phyloP scores from a whole-genome alignment of 1,140 invertebrate species.

The Propsilocerus akamusi region DNA sequence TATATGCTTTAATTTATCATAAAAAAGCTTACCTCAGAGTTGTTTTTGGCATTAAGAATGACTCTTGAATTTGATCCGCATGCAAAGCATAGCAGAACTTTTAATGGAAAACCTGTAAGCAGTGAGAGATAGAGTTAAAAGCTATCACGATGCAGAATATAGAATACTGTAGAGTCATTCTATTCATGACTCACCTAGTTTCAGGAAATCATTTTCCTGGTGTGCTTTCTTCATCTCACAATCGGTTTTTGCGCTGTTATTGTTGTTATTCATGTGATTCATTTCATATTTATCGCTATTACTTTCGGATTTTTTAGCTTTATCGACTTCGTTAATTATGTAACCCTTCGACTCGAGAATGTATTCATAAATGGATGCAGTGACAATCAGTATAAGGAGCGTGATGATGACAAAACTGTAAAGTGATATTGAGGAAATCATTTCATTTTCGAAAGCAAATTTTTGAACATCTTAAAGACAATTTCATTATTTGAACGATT shows the following conservation, averaged over 20 bases:
- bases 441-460: too few species aligned
- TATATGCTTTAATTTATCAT: conserved; percentile 14
- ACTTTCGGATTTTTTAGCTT: conserved; percentile 13
- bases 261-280: conserved; percentile 2
- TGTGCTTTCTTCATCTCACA: conserved; percentile 7
- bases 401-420: conserved; percentile 11
- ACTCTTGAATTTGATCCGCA: conserved; percentile 28
- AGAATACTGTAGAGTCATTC: background rate
- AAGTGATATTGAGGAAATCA: conserved; percentile 7
- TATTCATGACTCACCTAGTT: background rate
- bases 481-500: too few species aligned
- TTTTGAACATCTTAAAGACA: too few species aligned
- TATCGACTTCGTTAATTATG: conserved; percentile 4
- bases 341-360: conserved; percentile 7
- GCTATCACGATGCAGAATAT: background rate
- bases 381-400: conserved; percentile 12
- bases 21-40: conserved; percentile 16
- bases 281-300: conserved; percentile 6
- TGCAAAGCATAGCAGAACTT: conserved; percentile 39
- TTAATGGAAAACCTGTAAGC: conserved; percentile 30
- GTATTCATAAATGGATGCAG: conserved; percentile 14
- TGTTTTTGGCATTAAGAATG: conserved; percentile 24
- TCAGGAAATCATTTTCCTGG: conserved; percentile 2
- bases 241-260: background rate
- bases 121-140: background rate